Evolutionary conservation across 2,888 invertebrate species (phyloP), one percentile per base, ranked within the genome.

Genomic region (Onchidella celtica): DNA sequence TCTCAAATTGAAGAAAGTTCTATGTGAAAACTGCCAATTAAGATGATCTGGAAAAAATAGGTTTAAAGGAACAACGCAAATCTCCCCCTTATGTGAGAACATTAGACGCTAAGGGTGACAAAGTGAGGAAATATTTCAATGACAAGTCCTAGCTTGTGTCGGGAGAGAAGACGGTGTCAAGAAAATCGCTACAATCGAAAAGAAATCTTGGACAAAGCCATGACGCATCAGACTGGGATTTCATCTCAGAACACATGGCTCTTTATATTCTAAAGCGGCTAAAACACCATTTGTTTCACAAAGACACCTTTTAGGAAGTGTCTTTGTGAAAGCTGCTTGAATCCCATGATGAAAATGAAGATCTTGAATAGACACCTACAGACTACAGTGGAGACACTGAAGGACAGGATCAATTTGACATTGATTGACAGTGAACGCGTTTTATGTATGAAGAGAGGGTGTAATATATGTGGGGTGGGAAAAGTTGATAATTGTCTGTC

Each of bases 291-390:
- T n/a, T 61, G 14, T 61, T 61, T 61, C 61, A 61, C 61, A 14
- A 61, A 61, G n/a, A 61, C 61, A 4, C 61, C 61, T 27, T 61
- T 61, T n/a, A 21, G 61, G 21, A 9, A 61, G 27, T 61, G 61
- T 61, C 61, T 61, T n/a, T 61, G n/a, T 61, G 61, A 61, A n/a
- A 61, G 6, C 9, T 61, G 61, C 27, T n/a, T 61, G 61, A 61
- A 61, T 61, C 61, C 61, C 27, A 61, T 61, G 61, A 21, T 61
- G 6, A 61, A 24, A 61, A 61, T 61, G 61, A 61, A 61, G n/a
- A 24, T 61, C n/a, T n/a, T 61, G 6, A 61, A 61, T 27, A 6
- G 61, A 6, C 27, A 24, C 27, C 6, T 61, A 61, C 4, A 21
- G 21, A 14, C 11, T 6, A 61, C 4, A n/a, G 61, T 61, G 6